Base-by-base conservation (phyloP, 2,113 vertebrate species). In the Girardinichthys multiradiatus region DNA sequence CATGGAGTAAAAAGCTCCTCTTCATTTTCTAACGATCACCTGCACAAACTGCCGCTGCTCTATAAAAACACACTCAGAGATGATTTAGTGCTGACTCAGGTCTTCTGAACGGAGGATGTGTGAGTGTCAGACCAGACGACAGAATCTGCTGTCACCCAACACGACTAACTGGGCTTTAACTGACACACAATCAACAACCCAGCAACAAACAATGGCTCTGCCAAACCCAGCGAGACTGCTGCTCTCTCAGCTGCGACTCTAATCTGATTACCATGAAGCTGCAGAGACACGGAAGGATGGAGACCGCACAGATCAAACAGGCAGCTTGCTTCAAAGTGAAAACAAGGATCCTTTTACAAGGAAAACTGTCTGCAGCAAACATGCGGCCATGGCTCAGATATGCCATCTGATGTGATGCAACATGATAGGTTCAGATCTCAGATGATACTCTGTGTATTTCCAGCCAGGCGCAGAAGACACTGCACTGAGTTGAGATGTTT, bases 141-240 rank as follows among this genome's bases (percentile, higher is more conserved):
- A 17, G 70, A 37, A 60, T 64, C 79, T 69, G 61, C 82, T 82
- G 82, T 72, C 51, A 57, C 12, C 68, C 74, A 60, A 74, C 68
- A 77, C 57, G 79, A 75, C 70, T 39, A 66, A 78, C 71, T 45
- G 57, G 67, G 54, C 75, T 64, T 66, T 54, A 80, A 54, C 66
- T 71, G 60, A 11, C 8, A 77, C 74, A 66, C 80, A 73, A 73
- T 81, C 66, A 83, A 39, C 61, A 83, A 39, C 61, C 67, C 57
- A 15, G 78, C 68, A 82, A 66, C 66, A 82, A 84, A 84, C 68
- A 87, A 26, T 6, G n/a, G 58, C 21, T 73, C 3, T 70, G 59
- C 68, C 73, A 77, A 31, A 74, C 19, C n/a, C 29, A 29, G 62
- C 28, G 7, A 1, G 11, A 35, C 74, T 67, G 71, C 74, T 82